Base-by-base conservation (phyloP, 2,113 vertebrate genomes). In the Vidua macroura region DNA sequence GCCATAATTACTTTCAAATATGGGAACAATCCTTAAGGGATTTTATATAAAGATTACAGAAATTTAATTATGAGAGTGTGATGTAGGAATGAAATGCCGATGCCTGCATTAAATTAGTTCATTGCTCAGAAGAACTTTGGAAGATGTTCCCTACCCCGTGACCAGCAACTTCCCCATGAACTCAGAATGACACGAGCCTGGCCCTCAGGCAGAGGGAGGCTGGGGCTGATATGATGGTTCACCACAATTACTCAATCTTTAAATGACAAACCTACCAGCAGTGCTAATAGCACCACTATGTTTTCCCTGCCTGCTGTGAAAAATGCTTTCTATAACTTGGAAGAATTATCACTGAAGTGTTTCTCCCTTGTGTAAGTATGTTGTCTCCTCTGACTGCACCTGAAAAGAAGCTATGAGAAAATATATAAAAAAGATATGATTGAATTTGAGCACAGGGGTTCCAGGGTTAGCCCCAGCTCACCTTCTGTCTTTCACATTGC, bases 131-230 rank as follows among this genome's bases (percentile, higher is more conserved):
- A 64, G 18, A 33, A 11, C 25, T 76, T 53, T 41, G 35, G 20
- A 76, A 28, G 37, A n/a, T 1, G 0, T 84, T 93, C 15, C 13
- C 43, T 60, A 56, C 39, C 7, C n/a, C 0, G 0, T 6, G 4
- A 22, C 17, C 31, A 11, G 48, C 35, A 62, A 35, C n/a, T 83
- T 92, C 44, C 27, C 19, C 31, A 4, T 6, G 27, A 74, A 51
- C 43, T 72, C 43, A 16, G 35, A 46, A 72, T 22, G 60, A 39
- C n/a, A 18, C 9, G 25, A 66, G 17, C 35, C 23, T 39, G 30
- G 23, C 13, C 13, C 16, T 75, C 27, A 1, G 4, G 77, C 28
- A 30, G 4, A 52, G 13, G 23, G 21, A 60, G 20, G 3, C 6
- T 83, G 28, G 33, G n/a, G 22, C n/a, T 80, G 37, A 41, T 30